Percentiles rank a stretch among this genome's conserved stretches.
These are phyloP conservation scores for Trichopoda pennipes DNA, from an alignment of 2,888 invertebrate species.

Conservation along the genomic window DNA sequence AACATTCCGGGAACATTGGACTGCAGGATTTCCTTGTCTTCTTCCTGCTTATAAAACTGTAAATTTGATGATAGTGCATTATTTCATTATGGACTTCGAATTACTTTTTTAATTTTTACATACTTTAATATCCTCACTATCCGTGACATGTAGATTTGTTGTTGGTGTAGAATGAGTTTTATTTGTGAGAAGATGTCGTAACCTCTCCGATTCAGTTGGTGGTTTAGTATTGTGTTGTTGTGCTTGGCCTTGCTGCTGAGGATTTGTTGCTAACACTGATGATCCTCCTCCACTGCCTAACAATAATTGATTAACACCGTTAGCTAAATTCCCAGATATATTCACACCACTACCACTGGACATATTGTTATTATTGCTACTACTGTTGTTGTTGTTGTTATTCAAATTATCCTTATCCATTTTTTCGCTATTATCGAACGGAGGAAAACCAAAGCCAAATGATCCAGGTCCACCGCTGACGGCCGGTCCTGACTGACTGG, in stretches of 20 bases:
- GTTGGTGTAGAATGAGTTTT: conserved; percentile 75
- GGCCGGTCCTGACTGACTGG: conserved; percentile 75
- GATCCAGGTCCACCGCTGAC: conserved; percentile 60
- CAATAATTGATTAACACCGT: conserved; percentile 81
- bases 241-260: conserved; percentile 78
- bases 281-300: conserved; percentile 70
- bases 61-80: neutral
- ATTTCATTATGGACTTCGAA: neutral
- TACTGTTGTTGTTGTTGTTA: conserved; percentile 68
- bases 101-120: neutral
- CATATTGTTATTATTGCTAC: conserved; percentile 70
- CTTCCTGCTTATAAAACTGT: conserved; percentile 78
- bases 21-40: conserved; percentile 77
- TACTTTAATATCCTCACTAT: conserved; percentile 77
- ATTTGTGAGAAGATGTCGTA: conserved; percentile 82
- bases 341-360: conserved; percentile 61
- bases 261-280: conserved; percentile 69
- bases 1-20: conserved; percentile 70
- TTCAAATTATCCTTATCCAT: conserved; percentile 75
- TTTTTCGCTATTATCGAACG: conserved; percentile 74
- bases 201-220: conserved; percentile 81
- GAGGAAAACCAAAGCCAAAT: conserved; percentile 74
- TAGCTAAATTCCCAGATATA: conserved; percentile 71
- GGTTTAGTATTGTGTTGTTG: conserved; percentile 68
- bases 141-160: conserved; percentile 69